Conservation (phyloP, 1,140 invertebrate genomes). For the Apocrypta bakeri region DNA sequence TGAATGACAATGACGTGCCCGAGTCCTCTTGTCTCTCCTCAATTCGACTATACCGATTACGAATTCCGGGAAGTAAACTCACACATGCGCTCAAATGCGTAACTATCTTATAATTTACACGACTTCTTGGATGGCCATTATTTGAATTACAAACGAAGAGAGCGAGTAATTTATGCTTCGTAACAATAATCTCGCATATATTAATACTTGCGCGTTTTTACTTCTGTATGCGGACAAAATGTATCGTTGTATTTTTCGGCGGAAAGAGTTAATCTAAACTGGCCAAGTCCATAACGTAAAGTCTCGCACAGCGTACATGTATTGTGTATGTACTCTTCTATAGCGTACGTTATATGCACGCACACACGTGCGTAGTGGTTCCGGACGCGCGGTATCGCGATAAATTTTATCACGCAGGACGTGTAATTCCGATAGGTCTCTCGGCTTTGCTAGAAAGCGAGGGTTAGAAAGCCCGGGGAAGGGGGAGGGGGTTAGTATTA, state of each 20-base stretch:
- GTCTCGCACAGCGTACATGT: no score
- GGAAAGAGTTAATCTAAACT: constrained; percentile 38
- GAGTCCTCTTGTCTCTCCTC: no score
- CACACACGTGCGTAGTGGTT: neutral
- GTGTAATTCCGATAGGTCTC: constrained; percentile 46
- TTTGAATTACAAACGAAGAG: constrained; percentile 49
- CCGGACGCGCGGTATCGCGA: constrained; percentile 46
- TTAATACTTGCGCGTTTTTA: neutral
- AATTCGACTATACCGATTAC: neutral
- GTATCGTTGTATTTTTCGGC: constrained; percentile 1
- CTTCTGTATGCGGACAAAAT: neutral
- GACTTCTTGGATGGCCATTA: constrained; percentile 38
- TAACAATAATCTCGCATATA: constrained; percentile 13
- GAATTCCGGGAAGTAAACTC: constrained; percentile 31
- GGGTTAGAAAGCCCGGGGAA: constrained; percentile 47
- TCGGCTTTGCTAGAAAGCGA: constrained; percentile 4
- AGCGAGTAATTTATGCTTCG: constrained; percentile 37
- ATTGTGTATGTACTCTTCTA: no score
- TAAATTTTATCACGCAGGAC: constrained; percentile 51
- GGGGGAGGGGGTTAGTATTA: constrained; percentile 20
- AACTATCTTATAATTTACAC: constrained; percentile 22
- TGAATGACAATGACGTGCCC: no score
- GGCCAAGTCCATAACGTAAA: neutral
- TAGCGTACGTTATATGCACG: neutral
- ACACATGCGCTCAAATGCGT: constrained; percentile 2